phyloP scores from a whole-genome alignment of 2,113 vertebrate genomes.

The Sitta europaea region DNA sequence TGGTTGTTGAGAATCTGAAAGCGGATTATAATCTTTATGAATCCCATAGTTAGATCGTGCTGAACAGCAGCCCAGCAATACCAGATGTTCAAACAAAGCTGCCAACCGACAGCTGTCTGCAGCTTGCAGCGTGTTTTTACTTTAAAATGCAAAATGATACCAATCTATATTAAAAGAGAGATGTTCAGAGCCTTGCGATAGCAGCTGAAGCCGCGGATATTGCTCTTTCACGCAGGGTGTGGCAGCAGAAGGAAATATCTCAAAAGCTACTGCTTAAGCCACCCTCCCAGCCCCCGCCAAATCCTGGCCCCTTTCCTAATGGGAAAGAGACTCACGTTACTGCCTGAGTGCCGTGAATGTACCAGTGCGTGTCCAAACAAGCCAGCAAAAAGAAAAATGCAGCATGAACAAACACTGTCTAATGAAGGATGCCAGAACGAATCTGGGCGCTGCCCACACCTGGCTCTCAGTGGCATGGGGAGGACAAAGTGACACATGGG shows the following conservation, averaged over 20 bases:
- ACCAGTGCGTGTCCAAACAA: slow-evolving; percentile 59
- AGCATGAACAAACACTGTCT: slow-evolving; percentile 39
- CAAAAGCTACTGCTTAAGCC: slow-evolving; percentile 49
- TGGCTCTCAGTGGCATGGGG: background rate
- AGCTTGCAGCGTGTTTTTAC: slow-evolving; percentile 69
- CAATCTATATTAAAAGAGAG: slow-evolving; percentile 59
- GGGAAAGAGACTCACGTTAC: slow-evolving; percentile 54
- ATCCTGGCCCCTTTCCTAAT: slow-evolving; percentile 61
- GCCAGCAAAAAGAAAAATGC: slow-evolving; percentile 57
- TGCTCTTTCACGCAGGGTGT: slow-evolving; percentile 53
- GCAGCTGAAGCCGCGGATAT: slow-evolving; percentile 18
- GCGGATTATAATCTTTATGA: slow-evolving; percentile 73
- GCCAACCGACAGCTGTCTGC: slow-evolving; percentile 74
- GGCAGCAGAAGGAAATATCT: slow-evolving; percentile 51
- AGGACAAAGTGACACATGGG: background rate
- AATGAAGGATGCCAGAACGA: slow-evolving; percentile 16
- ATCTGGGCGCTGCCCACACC: background rate
- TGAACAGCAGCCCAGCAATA: slow-evolving; percentile 71
- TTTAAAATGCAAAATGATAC: slow-evolving; percentile 68
- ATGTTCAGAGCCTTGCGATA: slow-evolving; percentile 29
- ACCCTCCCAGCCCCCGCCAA: background rate
- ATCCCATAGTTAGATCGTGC: slow-evolving; percentile 65
- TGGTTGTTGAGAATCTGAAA: slow-evolving; percentile 67
- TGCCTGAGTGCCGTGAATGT: slow-evolving; percentile 42
- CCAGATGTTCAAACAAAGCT: slow-evolving; percentile 75